Evolutionary conservation across 2,888 invertebrate genomes (phyloP).

Genomic region (Chalcis sispes): DNA sequence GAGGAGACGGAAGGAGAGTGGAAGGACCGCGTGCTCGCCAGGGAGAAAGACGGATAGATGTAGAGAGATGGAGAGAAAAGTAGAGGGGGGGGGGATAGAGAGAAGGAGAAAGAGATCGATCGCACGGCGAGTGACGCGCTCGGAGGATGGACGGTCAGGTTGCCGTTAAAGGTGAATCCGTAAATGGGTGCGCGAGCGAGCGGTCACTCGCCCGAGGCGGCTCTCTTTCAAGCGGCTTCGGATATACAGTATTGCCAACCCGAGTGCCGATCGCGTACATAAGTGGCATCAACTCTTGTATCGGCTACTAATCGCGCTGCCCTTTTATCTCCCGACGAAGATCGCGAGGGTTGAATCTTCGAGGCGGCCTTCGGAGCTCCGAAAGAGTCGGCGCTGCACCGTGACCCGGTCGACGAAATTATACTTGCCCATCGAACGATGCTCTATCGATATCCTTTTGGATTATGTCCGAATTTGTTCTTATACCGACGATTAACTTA

Average conservation of each 20-base stretch:
- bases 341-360: neutral
- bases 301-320: slow-evolving; percentile 48
- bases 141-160: neutral
- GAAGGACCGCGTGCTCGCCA: too few relatives aligned
- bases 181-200: slow-evolving; percentile 22
- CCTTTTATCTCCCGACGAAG: slow-evolving; percentile 39
- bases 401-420: slow-evolving; percentile 24
- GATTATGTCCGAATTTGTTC: neutral
- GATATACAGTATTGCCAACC: neutral
- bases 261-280: slow-evolving; percentile 19
- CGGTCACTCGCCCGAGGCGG: neutral
- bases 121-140: too few relatives aligned
- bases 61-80: neutral
- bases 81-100: too few relatives aligned
- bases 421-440: too few relatives aligned
- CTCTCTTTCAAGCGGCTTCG: slow-evolving; percentile 26
- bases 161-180: slow-evolving; percentile 52
- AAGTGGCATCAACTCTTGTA: slow-evolving; percentile 42
- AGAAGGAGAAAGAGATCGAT: too few relatives aligned
- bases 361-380: slow-evolving; percentile 11
- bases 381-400: neutral
- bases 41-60: too few relatives aligned
- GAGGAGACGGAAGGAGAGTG: too few relatives aligned
- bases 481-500: neutral
- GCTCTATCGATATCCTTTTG: too few relatives aligned